Evolutionary conservation across 1,140 invertebrate species (phyloP).

Genomic region (Drosophila orosa): DNA sequence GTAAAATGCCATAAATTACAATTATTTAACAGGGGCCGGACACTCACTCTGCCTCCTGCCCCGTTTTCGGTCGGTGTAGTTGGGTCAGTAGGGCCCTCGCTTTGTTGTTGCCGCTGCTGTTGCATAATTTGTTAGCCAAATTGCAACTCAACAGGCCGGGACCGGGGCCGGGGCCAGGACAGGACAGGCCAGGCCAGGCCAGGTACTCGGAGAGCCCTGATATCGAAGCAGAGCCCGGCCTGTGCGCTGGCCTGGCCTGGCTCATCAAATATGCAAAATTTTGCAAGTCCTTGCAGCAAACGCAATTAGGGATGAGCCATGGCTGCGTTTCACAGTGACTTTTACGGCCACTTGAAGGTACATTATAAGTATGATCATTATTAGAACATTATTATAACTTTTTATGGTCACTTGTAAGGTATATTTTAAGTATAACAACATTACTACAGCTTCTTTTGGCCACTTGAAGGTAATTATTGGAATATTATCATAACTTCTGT

Average conservation of each 20-base stretch:
- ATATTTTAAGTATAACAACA: too few relatives aligned
- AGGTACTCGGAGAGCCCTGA: constrained; percentile 14
- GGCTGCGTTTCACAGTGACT: constrained; percentile 23
- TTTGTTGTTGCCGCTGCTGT: constrained; percentile 34
- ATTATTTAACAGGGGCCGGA: constrained; percentile 69
- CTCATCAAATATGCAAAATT: constrained; percentile 80
- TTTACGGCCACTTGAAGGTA: neutral
- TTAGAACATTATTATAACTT: too few relatives aligned
- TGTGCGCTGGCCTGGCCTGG: constrained; percentile 5
- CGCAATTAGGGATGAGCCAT: constrained; percentile 49
- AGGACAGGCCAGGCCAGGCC: constrained; percentile 42
- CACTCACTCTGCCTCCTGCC: neutral
- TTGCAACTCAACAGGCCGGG: constrained; percentile 75
- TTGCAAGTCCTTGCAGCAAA: constrained; percentile 46
- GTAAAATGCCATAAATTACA: constrained; percentile 82
- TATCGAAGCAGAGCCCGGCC: constrained; percentile 17
- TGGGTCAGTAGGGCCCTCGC: constrained; percentile 67
- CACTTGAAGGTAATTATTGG: too few relatives aligned
- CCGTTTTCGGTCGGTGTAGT: constrained; percentile 21
- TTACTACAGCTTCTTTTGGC: too few relatives aligned
- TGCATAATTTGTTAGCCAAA: constrained; percentile 82
- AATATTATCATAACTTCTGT: too few relatives aligned
- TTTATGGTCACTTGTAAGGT: too few relatives aligned
- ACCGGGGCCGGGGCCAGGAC: constrained; percentile 40
- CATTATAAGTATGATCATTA: neutral